Evolutionary conservation across 2,888 invertebrate genomes (phyloP).

Genomic region (Muschampia plurimacula): DNA sequence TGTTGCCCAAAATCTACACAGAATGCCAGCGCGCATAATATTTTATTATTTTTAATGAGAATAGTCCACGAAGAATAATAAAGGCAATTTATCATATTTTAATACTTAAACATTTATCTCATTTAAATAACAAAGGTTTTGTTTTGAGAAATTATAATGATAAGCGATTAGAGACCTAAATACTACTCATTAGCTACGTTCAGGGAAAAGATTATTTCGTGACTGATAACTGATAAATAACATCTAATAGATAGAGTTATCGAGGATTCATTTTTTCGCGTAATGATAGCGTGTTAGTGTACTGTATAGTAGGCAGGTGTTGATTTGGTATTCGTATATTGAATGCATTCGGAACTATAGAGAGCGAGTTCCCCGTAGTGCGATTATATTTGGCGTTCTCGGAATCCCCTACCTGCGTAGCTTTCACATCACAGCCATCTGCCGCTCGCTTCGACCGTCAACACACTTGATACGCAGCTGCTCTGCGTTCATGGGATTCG

Average conservation of each 20-base stretch:
- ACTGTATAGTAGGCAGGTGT: slow-evolving; percentile 62
- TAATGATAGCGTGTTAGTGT: background rate
- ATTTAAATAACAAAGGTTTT: slow-evolving; percentile 6
- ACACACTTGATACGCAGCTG: slow-evolving; percentile 46
- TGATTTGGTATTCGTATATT: slow-evolving; percentile 62
- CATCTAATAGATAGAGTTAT: slow-evolving; percentile 1
- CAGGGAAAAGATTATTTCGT: slow-evolving; percentile 24
- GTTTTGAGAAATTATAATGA: slow-evolving; percentile 16
- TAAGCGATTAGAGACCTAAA: slow-evolving; percentile 17
- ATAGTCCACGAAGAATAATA: no score
- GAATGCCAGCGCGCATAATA: no score
- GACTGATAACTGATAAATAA: background rate
- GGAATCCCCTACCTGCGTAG: slow-evolving; percentile 79
- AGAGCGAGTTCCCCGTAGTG: slow-evolving; percentile 76
- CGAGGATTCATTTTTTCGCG: slow-evolving; percentile 7
- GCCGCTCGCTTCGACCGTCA: slow-evolving; percentile 54
- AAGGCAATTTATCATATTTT: background rate
- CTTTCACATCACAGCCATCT: slow-evolving; percentile 76
- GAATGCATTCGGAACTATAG: slow-evolving; percentile 57
- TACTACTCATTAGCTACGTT: slow-evolving; percentile 11
- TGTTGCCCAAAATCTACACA: no score
- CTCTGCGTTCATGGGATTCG: slow-evolving; percentile 43
- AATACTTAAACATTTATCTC: background rate
- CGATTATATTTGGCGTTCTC: slow-evolving; percentile 83
- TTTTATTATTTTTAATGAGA: no score